A percentile compares a stretch with the other conserved stretches of the same genome.
phyloP scores from a whole-genome alignment of 2,888 invertebrate species.

The Sarcophaga caerulescens region DNA sequence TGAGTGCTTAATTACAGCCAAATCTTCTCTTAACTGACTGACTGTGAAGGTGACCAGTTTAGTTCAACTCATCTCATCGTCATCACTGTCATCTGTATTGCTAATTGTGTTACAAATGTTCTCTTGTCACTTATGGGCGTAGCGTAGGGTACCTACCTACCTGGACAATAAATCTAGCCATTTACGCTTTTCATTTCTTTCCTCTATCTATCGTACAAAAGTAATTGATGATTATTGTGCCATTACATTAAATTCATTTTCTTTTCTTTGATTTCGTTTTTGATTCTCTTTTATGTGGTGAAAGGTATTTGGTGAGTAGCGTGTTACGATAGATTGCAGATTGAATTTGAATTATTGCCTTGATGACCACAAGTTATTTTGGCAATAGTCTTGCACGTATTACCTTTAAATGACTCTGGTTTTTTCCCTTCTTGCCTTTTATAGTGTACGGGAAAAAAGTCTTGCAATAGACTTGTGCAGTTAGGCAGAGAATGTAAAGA shows the following conservation, averaged over 20 bases:
- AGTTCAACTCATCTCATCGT: no score
- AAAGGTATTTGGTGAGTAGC: neutral
- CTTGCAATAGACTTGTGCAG: neutral
- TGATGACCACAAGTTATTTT: constrained; percentile 50
- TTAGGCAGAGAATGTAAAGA: neutral
- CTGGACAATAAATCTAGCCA: constrained; percentile 30
- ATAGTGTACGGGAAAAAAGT: neutral
- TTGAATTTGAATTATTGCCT: constrained; percentile 57
- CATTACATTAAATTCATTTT: neutral
- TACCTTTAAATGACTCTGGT: constrained; percentile 41
- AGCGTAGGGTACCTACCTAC: no score
- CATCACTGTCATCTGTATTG: no score
- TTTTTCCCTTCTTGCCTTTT: constrained; percentile 4
- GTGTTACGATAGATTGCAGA: constrained; percentile 10
- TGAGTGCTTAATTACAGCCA: no score
- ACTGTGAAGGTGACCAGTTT: no score
- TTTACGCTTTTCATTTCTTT: constrained; percentile 8
- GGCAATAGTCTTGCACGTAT: constrained; percentile 56
- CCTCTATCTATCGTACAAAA: neutral
- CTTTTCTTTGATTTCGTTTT: neutral
- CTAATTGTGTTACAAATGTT: no score
- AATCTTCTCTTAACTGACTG: no score
- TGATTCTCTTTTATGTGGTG: constrained; percentile 3
- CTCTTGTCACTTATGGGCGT: no score
- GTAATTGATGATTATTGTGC: constrained; percentile 25